Evolutionary conservation across 2,888 invertebrate genomes (phyloP), one percentile per base, ranked within the genome.

Genomic region (Xestobium rufovillosum): DNA sequence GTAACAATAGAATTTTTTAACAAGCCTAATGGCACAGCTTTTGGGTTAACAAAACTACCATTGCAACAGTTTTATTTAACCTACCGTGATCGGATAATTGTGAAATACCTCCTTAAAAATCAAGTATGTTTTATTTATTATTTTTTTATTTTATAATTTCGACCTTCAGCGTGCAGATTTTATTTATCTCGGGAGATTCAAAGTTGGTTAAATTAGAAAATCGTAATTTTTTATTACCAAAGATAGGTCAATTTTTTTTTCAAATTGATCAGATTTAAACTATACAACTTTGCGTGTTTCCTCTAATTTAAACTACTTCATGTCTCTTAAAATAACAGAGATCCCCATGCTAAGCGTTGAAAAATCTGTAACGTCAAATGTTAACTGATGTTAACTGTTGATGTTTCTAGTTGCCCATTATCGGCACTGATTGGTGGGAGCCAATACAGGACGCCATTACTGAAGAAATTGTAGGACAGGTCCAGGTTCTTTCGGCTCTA

Each of bases 61-160:
- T 53, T 78, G 28, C 76, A 78, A 59, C 73, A 75, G 41, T 71
- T 77, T 50, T 78, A 71, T 48, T 61, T 77, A 31, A 72, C 76
- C 1, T 78, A 71, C 49, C 65, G 72, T 43, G 76, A 77, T 64
- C 65, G 68, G 11, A 61, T 61, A 32, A 69, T 77, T 39, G 66
- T 69, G 16, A 60, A 72, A 44, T 72, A 74, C 55, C 60, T 76
- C 15, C 58, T 67, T 39, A 62, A 69, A 46, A 72, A 69, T 42
- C 70, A 72, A 61, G 76, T 76, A 58, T 45, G 47, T 45, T 34
- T 12, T 25, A 8, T 11, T 31, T 16, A 31, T 19, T 26, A 11
- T 41, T 27, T 43, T 28, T 31, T 34, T 26, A 8, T 23, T 34
- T 15, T 28, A 30, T 10, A 2, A 29, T 27, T 27, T 27, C n/a